Percentiles rank a stretch among this genome's conserved stretches.
Conservation (phyloP, 1,140 invertebrate genomes). For the Ericerus pela region DNA sequence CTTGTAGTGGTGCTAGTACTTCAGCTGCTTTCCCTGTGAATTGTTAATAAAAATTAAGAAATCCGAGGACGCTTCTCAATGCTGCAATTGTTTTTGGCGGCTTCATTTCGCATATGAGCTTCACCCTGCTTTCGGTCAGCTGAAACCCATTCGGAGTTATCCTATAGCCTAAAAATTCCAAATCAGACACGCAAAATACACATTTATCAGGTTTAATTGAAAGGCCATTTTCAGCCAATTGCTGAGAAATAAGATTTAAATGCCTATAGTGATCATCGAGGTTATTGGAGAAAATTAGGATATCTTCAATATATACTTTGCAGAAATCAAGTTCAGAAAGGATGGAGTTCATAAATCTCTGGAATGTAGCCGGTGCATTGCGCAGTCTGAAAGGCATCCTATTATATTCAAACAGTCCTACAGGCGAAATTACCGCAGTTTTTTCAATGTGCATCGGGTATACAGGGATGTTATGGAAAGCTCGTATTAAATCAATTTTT, state of each 20-base stretch:
- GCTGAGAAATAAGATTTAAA: background rate
- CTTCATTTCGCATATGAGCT: constrained; percentile 23
- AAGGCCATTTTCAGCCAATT: background rate
- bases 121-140: constrained; percentile 19
- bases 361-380: background rate
- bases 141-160: constrained; percentile 24
- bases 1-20: background rate
- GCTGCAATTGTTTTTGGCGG: constrained; percentile 19
- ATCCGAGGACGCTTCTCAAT: constrained; percentile 24
- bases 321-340: background rate
- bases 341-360: background rate
- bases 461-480: no score
- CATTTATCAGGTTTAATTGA: background rate
- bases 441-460: no score
- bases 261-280: constrained; percentile 21
- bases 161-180: constrained; percentile 25
- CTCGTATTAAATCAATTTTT: no score
- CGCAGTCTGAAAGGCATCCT: constrained; percentile 1
- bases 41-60: constrained; percentile 28
- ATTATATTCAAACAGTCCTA: constrained; percentile 21
- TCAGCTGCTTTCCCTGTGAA: constrained; percentile 24
- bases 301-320: constrained; percentile 1
- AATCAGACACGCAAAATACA: background rate
- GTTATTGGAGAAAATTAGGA: constrained; percentile 28
- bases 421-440: no score